These are phyloP conservation scores for Onychostruthus taczanowskii DNA, from an alignment of 2,113 vertebrate species.

Conservation along the genomic window DNA sequence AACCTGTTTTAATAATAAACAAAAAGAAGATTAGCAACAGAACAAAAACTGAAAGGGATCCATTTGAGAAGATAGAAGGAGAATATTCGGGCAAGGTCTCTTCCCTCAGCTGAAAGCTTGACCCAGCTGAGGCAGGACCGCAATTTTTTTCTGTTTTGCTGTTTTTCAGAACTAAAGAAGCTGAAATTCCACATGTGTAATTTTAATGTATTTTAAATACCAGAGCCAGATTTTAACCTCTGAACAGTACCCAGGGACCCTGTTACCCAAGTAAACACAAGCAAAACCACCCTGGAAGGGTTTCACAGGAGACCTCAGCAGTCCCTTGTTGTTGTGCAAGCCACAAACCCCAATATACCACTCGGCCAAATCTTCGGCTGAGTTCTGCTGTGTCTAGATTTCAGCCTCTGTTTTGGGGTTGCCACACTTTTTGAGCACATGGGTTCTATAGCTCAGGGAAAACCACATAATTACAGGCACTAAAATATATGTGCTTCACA, in stretches of 20 bases:
- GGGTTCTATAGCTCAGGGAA: background rate
- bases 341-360: background rate
- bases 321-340: fast-evolving
- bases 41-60: background rate
- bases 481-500: background rate
- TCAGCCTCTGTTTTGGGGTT: background rate
- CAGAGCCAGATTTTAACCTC: background rate
- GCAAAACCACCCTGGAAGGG: background rate
- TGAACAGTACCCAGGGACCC: background rate
- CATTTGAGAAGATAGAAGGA: background rate
- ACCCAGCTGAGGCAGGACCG: background rate
- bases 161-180: background rate
- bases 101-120: background rate
- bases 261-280: background rate
- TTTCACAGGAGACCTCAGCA: background rate
- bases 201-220: background rate
- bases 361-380: background rate
- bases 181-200: background rate
- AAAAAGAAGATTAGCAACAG: background rate
- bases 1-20: background rate
- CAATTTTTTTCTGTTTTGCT: background rate
- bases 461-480: background rate
- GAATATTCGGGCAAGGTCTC: background rate
- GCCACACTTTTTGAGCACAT: background rate
- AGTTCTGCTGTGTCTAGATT: background rate